A percentile compares a stretch with the other conserved stretches of the same genome.
phyloP scores from a whole-genome alignment of 2,888 invertebrate species.

The Eurytoma californica region DNA sequence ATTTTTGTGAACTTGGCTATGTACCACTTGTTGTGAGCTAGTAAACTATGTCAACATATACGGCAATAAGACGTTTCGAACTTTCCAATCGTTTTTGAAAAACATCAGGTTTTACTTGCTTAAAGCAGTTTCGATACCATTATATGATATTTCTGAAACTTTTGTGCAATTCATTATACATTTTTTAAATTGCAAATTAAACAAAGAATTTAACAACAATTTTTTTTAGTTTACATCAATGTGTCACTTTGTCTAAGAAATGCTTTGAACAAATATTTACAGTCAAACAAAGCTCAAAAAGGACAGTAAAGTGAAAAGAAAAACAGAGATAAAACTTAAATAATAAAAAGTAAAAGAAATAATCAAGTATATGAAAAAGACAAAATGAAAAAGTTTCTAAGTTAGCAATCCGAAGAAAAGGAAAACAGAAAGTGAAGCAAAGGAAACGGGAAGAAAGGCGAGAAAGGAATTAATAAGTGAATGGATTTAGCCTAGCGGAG shows the following conservation, averaged over 20 bases:
- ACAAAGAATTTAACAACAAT: too few species aligned
- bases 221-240: too few species aligned
- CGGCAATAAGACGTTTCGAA: slow-evolving; percentile 1
- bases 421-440: not conserved
- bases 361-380: too few species aligned
- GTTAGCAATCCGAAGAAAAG: not conserved
- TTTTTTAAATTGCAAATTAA: too few species aligned
- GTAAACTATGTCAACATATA: not conserved
- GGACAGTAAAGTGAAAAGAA: not conserved
- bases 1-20: slow-evolving; percentile 15
- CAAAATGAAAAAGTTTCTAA: not conserved
- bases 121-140: not conserved
- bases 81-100: slow-evolving; percentile 9
- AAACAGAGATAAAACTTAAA: not conserved
- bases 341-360: too few species aligned
- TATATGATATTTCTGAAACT: not conserved
- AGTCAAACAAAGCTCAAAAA: too few species aligned
- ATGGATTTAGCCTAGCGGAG: not conserved
- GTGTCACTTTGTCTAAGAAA: too few species aligned
- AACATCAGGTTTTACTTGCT: not conserved
- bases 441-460: not conserved
- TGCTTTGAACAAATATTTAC: too few species aligned
- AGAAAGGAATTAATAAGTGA: not conserved
- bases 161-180: too few species aligned
- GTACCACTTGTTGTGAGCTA: slow-evolving; percentile 16